phyloP scores from a whole-genome alignment of 53 echinoderm and acorn worm genomes.

The Antedon mediterranea region DNA sequence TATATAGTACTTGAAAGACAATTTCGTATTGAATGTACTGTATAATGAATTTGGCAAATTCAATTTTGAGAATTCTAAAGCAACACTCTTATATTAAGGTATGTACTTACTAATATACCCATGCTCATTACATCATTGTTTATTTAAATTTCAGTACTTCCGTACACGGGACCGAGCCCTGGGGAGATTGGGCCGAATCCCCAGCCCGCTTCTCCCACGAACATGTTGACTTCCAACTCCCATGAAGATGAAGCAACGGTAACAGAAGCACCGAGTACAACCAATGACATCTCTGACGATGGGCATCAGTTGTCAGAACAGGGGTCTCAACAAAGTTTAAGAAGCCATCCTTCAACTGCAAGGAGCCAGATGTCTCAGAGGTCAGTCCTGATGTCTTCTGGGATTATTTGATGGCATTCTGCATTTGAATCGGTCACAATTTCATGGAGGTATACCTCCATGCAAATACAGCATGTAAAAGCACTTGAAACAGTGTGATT shows the following conservation, averaged over 20 bases:
- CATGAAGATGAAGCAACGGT: conserved; percentile 38
- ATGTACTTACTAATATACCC: too few species aligned
- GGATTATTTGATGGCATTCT: too few species aligned
- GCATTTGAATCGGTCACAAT: too few species aligned
- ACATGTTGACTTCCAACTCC: conserved; percentile 65
- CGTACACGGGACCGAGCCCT: conserved; percentile 76
- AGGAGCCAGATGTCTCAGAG: conserved; percentile 25
- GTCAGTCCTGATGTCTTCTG: neutral
- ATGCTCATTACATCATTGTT: too few species aligned
- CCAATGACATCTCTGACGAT: neutral
- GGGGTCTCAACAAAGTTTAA: conserved; percentile 9
- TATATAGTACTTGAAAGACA: too few species aligned
- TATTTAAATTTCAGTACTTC: conserved; percentile 27
- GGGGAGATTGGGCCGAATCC: conserved; percentile 92
- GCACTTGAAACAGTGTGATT: too few species aligned
- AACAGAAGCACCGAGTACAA: neutral
- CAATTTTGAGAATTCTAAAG: too few species aligned
- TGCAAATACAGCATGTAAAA: too few species aligned
- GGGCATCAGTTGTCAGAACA: neutral
- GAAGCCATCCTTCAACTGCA: conserved; percentile 40
- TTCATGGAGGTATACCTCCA: too few species aligned
- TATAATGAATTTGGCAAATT: too few species aligned
- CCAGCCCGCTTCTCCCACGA: conserved; percentile 75
- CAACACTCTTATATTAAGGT: too few species aligned
- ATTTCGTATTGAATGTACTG: too few species aligned